Percentiles rank a stretch among this genome's conserved stretches.
Conservation (phyloP, 2,113 vertebrate genomes). For the Trochalopteron elliotii region DNA sequence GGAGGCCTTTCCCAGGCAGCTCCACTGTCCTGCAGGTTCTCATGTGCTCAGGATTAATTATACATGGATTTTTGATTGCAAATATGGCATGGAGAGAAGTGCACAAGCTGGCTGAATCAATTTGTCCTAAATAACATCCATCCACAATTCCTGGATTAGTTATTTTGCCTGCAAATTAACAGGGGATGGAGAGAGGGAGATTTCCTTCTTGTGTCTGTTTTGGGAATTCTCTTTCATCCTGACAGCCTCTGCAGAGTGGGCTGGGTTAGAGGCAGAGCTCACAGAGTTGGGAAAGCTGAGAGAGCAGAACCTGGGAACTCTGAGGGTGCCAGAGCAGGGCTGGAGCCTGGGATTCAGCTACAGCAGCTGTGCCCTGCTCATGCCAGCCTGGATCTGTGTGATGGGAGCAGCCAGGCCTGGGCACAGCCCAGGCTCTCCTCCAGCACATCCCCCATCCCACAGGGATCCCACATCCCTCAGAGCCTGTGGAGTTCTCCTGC, state of each 20-base stretch:
- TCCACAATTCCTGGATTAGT: neutral
- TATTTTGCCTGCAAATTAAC: neutral
- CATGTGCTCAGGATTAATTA: neutral
- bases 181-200: neutral
- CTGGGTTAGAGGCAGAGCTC: neutral
- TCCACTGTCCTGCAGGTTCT: neutral
- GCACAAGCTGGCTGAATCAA: neutral
- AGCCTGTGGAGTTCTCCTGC: too few species aligned
- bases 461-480: too few species aligned
- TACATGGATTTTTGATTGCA: conserved; percentile 11
- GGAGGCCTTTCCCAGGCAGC: fast-evolving
- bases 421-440: too few species aligned
- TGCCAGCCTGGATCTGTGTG: fast-evolving
- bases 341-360: neutral
- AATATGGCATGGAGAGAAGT: neutral
- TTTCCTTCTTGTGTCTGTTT: neutral
- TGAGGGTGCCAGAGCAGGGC: fast-evolving
- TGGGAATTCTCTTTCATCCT: neutral
- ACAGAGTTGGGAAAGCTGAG: neutral
- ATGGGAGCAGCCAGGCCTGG: neutral
- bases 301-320: neutral
- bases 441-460: too few species aligned
- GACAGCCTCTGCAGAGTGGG: neutral
- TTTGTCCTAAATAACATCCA: neutral
- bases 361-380: neutral